Evolutionary conservation across 2,888 invertebrate genomes (phyloP), one percentile per base, ranked within the genome.

Genomic region (Eristalis pertinax): DNA sequence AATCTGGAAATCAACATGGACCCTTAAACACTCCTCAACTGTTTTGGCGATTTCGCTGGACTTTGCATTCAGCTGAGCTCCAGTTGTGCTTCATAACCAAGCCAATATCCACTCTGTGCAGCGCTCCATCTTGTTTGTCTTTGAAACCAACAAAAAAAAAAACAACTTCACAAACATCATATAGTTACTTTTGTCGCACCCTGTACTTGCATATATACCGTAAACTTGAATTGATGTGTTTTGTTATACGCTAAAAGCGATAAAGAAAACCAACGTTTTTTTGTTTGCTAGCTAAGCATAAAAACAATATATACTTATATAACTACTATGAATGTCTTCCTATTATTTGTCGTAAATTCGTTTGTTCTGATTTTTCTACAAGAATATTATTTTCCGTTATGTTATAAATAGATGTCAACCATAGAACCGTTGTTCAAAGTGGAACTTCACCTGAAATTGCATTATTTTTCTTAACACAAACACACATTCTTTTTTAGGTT

Each of bases 401-500:
- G 32, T n/a, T 64, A 13, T 19, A 41, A 29, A 67, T 24, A 65
- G 32, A 67, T 24, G 19, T 68, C 56, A 60, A 26, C 19, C 22
- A 63, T 50, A 58, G n/a, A 68, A 56, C 58, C 29, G 35, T 89
- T 84, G 70, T 32, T 65, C 63, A 38, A 43, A 68, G 29, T 35
- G 50, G 35, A 67, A 64, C 15, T 50, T 41, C 15, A 10, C 38
- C 32, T 43, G 8, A 56, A 56, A 43, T 15, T 43, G 32, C 32
- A 19, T n/a, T 72, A 19, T 50, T 50, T 7, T 5, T n/a, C 19
- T 7, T 50, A 50, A 50, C 50, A 7, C 19, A n/a, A n/a, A 8
- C 19, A 8, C 19, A 8, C 1, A 41, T 74, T 70, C 56, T 75
- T 8, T 85, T 87, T 87, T 94, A 98, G 98, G 98, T 98, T 72